Conservation (phyloP, 2,888 invertebrate genomes). For the Villa cingulata region DNA sequence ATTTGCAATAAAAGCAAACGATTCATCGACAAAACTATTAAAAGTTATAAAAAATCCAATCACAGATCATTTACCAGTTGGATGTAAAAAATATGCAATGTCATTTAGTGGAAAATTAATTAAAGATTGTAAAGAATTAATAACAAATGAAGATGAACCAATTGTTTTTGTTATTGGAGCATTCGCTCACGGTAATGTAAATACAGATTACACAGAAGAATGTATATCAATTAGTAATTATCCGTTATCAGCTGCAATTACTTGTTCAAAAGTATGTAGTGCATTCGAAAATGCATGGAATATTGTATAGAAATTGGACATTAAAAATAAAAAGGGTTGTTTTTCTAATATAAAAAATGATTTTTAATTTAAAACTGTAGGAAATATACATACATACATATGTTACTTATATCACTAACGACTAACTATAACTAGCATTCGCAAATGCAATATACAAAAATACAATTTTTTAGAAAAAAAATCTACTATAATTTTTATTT, state of each 20-base stretch:
- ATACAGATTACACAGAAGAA: conserved; percentile 79
- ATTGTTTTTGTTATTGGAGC: conserved; percentile 87
- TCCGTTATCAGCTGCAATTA: conserved; percentile 89
- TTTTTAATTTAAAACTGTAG: too few relatives aligned
- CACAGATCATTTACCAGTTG: conserved; percentile 85
- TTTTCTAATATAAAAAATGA: too few relatives aligned
- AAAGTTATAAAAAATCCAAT: conserved; percentile 97
- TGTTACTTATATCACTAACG: too few relatives aligned
- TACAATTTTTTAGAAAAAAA: too few relatives aligned
- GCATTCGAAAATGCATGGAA: conserved; percentile 93
- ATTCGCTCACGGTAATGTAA: conserved; percentile 92
- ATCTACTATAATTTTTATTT: too few relatives aligned
- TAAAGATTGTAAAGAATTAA: conserved; percentile 57
- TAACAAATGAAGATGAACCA: conserved; percentile 65
- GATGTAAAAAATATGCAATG: conserved; percentile 78
- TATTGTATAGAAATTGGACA: too few relatives aligned
- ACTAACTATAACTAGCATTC: too few relatives aligned
- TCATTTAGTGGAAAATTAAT: conserved; percentile 72
- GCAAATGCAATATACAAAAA: too few relatives aligned
- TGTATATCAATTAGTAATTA: conserved; percentile 88
- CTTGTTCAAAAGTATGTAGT: conserved; percentile 87
- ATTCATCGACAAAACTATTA: conserved; percentile 75
- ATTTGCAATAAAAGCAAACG: conserved; percentile 79
- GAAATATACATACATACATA: too few relatives aligned
- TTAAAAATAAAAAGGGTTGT: too few relatives aligned